These are phyloP conservation scores for Pristiophorus japonicus DNA, from an alignment of 2,113 vertebrate species.

Conservation along the genomic window DNA sequence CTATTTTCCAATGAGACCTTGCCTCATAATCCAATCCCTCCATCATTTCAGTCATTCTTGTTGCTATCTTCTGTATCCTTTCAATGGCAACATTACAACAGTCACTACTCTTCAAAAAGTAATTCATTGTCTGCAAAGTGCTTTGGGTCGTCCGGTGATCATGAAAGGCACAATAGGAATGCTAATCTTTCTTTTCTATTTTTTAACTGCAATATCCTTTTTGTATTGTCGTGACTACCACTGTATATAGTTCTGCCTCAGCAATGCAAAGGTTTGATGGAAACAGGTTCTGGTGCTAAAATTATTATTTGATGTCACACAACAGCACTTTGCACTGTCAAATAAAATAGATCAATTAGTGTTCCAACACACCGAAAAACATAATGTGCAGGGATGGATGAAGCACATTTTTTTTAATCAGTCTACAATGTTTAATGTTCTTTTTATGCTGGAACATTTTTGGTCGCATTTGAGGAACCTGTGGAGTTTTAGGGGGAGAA, in stretches of 20 bases:
- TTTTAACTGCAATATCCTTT: neutral
- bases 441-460: neutral
- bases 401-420: neutral
- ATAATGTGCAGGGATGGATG: neutral
- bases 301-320: slow-evolving; percentile 15
- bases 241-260: neutral
- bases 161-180: too few relatives aligned
- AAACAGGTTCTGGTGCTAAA: neutral
- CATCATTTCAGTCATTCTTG: slow-evolving; percentile 20
- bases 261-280: neutral
- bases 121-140: too few relatives aligned
- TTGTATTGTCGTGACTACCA: neutral
- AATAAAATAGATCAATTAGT: neutral
- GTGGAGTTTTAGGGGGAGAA: too few relatives aligned
- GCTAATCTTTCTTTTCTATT: too few relatives aligned
- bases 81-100: neutral
- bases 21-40: neutral
- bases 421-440: neutral
- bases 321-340: neutral
- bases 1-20: neutral
- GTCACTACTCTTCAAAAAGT: too few relatives aligned
- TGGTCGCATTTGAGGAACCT: too few relatives aligned
- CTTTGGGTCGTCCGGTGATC: too few relatives aligned
- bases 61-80: neutral
- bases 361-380: neutral